Conservation (phyloP, 2,113 vertebrate genomes). For the Gambusia holbrooki region DNA sequence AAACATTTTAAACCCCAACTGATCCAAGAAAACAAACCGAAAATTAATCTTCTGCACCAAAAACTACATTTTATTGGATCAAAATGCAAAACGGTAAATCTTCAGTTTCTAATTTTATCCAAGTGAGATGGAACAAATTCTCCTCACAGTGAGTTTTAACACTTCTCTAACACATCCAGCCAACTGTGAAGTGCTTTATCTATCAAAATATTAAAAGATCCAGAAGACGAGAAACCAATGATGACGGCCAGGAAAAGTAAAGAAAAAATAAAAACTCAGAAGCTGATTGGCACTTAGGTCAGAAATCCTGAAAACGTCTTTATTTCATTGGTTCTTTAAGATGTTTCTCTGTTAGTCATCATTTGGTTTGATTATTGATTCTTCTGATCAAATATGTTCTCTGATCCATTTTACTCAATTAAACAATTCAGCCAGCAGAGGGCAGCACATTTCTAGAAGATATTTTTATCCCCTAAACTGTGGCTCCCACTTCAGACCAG, state of each 20-base stretch:
- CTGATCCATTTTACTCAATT: no score
- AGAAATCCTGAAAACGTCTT: not conserved
- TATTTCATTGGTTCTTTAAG: not conserved
- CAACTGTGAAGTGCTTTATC: not conserved
- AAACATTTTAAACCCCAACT: not conserved
- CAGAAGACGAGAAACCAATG: not conserved
- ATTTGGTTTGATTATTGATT: not conserved
- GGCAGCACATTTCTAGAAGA: not conserved
- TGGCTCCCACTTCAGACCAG: no score
- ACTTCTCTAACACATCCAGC: slow-evolving; percentile 1
- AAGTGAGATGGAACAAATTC: not conserved
- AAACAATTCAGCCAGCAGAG: not conserved
- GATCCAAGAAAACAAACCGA: not conserved
- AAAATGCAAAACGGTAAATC: not conserved
- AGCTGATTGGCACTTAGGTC: not conserved
- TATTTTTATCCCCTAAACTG: no score
- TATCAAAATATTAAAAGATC: not conserved
- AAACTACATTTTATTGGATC: no score
- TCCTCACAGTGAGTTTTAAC: not conserved
- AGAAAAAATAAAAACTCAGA: not conserved
- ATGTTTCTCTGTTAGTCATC: not conserved
- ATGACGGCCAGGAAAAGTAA: not conserved
- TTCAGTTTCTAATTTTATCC: not conserved
- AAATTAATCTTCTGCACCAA: not conserved
- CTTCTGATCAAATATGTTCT: no score